phyloP scores from a whole-genome alignment of 1,140 invertebrate genomes.

The Telenomus remus region DNA sequence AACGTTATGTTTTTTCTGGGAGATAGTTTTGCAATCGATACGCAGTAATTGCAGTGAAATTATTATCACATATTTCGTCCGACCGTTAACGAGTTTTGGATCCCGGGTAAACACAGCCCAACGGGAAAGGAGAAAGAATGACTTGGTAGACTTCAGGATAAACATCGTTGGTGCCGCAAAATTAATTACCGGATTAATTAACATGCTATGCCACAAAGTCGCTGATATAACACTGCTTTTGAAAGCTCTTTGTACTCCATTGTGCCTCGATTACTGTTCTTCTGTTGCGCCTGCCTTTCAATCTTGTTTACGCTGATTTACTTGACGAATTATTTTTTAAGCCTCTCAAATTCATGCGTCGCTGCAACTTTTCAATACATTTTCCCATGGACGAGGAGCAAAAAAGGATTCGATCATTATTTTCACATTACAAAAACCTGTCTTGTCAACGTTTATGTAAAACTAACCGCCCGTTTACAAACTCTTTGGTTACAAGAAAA shows the following conservation, averaged over 20 bases:
- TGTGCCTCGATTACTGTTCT: conserved; percentile 53
- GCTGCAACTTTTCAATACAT: no score
- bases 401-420: no score
- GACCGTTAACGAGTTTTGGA: conserved; percentile 29
- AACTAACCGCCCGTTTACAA: conserved; percentile 14
- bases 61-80: conserved; percentile 25
- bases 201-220: conserved; percentile 67
- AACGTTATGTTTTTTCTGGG: no score
- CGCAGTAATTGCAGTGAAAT: conserved; percentile 13
- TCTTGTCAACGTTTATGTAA: conserved; percentile 18
- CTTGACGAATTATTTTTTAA: conserved; percentile 30
- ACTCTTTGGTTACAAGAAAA: conserved; percentile 19
- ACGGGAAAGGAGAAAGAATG: conserved; percentile 36
- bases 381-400: no score
- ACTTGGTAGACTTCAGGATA: conserved; percentile 53
- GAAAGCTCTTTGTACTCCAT: conserved; percentile 55
- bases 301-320: conserved; percentile 41
- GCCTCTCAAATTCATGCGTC: conserved; percentile 11
- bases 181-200: conserved; percentile 70
- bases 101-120: conserved; percentile 26
- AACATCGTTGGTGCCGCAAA: conserved; percentile 60
- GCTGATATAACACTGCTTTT: conserved; percentile 48
- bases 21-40: neutral
- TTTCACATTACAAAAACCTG: neutral
- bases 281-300: conserved; percentile 36